phyloP scores from a whole-genome alignment of 1,140 invertebrate genomes.

The Drosophila pachea region DNA sequence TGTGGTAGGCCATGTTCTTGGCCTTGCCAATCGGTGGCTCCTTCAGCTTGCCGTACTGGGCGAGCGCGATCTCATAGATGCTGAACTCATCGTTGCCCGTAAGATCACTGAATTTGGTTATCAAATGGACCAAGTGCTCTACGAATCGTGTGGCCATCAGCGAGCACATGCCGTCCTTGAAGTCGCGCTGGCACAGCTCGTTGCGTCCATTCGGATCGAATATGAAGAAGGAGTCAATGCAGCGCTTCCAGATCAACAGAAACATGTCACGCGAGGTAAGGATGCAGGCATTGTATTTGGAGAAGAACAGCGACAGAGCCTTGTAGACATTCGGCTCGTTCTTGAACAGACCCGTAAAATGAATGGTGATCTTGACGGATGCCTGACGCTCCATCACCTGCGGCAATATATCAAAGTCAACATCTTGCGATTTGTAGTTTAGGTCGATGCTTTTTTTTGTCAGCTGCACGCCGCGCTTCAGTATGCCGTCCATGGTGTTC shows the following conservation, averaged over 20 bases:
- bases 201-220: slow-evolving; percentile 74
- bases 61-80: slow-evolving; percentile 64
- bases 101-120: slow-evolving; percentile 59
- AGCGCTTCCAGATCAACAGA: slow-evolving; percentile 74
- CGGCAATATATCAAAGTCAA: slow-evolving; percentile 70
- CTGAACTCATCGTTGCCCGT: slow-evolving; percentile 56
- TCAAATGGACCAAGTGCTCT: slow-evolving; percentile 71
- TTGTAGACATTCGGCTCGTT: slow-evolving; percentile 75
- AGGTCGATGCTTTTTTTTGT: slow-evolving; percentile 45
- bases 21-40: slow-evolving; percentile 31
- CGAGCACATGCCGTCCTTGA: slow-evolving; percentile 63
- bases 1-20: slow-evolving; percentile 32
- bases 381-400: slow-evolving; percentile 60
- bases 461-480: slow-evolving; percentile 61
- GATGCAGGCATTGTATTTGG: slow-evolving; percentile 69
- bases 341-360: slow-evolving; percentile 58
- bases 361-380: slow-evolving; percentile 52
- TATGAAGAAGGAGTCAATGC: slow-evolving; percentile 66
- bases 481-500: slow-evolving; percentile 64
- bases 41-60: slow-evolving; percentile 64
- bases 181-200: slow-evolving; percentile 59
- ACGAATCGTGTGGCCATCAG: slow-evolving; percentile 60
- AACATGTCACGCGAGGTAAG: slow-evolving; percentile 61
- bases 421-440: slow-evolving; percentile 53
- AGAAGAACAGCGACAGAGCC: slow-evolving; percentile 62